Conservation (phyloP, 2,888 invertebrate species). For the Bruchidius siliquastri region DNA sequence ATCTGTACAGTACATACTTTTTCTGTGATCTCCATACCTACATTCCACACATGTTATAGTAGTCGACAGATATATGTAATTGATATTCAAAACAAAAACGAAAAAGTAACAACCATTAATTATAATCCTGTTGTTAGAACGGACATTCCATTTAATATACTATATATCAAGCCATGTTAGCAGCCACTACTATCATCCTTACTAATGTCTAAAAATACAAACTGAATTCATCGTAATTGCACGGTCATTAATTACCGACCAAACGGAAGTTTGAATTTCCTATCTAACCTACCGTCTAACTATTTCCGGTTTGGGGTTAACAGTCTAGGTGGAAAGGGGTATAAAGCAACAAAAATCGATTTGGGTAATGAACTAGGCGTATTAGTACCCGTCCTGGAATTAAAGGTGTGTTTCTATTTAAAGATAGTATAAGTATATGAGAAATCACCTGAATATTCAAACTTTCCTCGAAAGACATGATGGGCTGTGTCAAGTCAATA, state of each 20-base stretch:
- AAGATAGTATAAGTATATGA: too few species aligned
- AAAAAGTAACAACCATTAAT: neutral
- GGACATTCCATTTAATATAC: neutral
- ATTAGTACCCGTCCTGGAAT: neutral
- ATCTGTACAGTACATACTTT: neutral
- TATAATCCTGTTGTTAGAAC: neutral
- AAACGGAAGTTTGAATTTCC: neutral
- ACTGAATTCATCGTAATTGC: neutral
- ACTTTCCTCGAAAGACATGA: too few species aligned
- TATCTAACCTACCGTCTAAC: neutral
- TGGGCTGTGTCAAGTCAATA: too few species aligned
- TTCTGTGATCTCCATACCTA: neutral
- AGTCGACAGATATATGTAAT: neutral
- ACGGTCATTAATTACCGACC: neutral
- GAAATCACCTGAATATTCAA: too few species aligned
- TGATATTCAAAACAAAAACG: neutral
- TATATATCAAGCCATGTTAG: neutral
- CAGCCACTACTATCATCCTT: neutral
- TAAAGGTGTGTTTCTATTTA: neutral
- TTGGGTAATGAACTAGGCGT: neutral
- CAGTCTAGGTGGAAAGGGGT: neutral
- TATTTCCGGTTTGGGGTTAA: neutral
- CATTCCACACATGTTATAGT: neutral
- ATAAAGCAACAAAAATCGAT: neutral
- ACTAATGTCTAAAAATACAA: neutral